A percentile compares a stretch with the other conserved stretches of the same genome.
These are phyloP conservation scores for Gambelia wislizenii DNA, from an alignment of 2,797 vertebrate species.

Conservation along the genomic window DNA sequence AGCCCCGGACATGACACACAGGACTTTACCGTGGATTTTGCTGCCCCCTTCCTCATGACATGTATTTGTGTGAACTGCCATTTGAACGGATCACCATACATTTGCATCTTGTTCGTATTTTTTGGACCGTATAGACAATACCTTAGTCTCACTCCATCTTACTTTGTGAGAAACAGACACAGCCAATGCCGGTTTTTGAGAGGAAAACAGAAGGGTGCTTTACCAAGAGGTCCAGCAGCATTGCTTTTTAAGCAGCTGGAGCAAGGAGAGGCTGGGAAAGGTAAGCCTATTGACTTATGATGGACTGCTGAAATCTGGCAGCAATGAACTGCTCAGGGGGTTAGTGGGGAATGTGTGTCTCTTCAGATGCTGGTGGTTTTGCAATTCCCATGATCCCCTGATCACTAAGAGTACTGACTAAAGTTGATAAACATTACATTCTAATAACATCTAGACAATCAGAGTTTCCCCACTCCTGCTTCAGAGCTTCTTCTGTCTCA, in stretches of 20 bases:
- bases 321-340: background rate
- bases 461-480: no score
- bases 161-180: rapidly evolving
- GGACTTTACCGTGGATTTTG: no score
- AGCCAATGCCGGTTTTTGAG: background rate
- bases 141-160: no score
- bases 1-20: no score
- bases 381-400: background rate
- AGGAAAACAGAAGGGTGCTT: background rate
- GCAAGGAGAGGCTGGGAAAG: background rate
- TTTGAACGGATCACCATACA: no score
- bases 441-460: background rate
- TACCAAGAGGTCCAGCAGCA: background rate
- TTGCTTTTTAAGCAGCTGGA: background rate
- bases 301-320: background rate
- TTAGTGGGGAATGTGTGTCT: background rate
- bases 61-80: no score
- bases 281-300: background rate
- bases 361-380: background rate
- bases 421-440: background rate
- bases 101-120: no score
- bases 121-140: no score
- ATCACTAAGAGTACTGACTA: background rate
- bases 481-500: background rate
- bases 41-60: no score